Conservation (phyloP, 1,140 invertebrate species). For the Lepidurus packardi region DNA sequence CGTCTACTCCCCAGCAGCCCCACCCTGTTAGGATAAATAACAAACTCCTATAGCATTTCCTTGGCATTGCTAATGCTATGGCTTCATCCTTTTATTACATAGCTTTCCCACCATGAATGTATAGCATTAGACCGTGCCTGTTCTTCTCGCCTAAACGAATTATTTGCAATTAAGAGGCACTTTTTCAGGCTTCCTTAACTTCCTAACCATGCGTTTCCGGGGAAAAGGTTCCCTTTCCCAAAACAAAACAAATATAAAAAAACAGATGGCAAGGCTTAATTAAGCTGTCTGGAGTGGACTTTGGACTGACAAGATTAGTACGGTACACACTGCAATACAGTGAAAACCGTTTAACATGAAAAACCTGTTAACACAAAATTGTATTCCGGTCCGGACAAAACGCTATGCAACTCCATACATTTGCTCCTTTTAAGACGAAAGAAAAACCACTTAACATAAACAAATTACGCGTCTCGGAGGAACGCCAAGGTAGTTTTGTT, state of each 20-base stretch:
- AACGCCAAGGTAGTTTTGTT: too few species aligned
- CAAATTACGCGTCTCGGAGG: too few species aligned
- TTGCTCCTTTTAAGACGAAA: too few species aligned
- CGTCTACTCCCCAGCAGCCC: background rate
- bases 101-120: background rate
- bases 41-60: background rate
- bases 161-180: background rate
- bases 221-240: background rate
- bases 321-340: background rate
- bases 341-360: too few species aligned
- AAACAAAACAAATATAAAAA: background rate
- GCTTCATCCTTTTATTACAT: constrained; percentile 2
- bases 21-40: background rate
- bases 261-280: background rate
- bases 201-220: background rate
- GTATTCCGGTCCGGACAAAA: too few species aligned
- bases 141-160: constrained; percentile 4
- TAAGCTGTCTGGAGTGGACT: background rate
- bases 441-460: too few species aligned
- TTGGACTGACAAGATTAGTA: background rate
- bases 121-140: background rate
- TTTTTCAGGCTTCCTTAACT: background rate
- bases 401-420: too few species aligned
- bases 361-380: too few species aligned
- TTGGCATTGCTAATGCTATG: background rate